Base-by-base conservation (phyloP, 2,888 invertebrate genomes). In the Adelphocoris suturalis region DNA sequence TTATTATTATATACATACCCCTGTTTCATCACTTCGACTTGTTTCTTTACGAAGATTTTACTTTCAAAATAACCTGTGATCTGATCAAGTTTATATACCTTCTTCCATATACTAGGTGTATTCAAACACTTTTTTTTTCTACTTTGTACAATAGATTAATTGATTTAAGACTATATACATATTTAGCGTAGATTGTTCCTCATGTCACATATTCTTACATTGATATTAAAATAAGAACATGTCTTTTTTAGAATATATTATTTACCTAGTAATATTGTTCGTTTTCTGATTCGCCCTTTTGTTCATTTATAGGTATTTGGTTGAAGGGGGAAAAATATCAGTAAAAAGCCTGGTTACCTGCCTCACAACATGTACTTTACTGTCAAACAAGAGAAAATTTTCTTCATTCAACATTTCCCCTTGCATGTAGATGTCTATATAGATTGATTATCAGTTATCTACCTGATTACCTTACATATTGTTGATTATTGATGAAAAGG, bases 11-110 rank as follows among this genome's bases (percentile, higher is more conserved):
- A 48, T 61, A 61, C 61, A 7, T 48, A 61, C 61, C 19, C n/a
- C 19, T 61, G 61, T 61, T 61, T 61, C 61, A 61, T 61, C 61
- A 61, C 61, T 61, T n/a, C n/a, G n/a, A 61, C n/a, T 61, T 61
- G 19, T 61, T 23, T 61, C n/a, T 61, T 61, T 61, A 4, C 16
- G 16, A 19, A 61, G 61, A 19, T 23, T 19, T 16, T 3, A 16
- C n/a, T 61, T 19, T 19, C 19, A 19, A n/a, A 19, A 19, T 61
- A 9, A 16, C n/a, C 61, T 61, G 61, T 61, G 61, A 61, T 61
- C 61, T 61, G 61, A 61, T n/a, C 19, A 61, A 19, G 61, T 61
- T 61, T 61, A 61, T 19, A 61, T n/a, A n/a, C n/a, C 61, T 61
- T 61, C 61, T 4, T 9, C n/a, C 4, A 57, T 9, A 61, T 61